A percentile compares a stretch with the other conserved stretches of the same genome.
These are phyloP conservation scores for Leptobrachium ailaonicum DNA, from an alignment of 2,113 vertebrate species.

Conservation along the genomic window DNA sequence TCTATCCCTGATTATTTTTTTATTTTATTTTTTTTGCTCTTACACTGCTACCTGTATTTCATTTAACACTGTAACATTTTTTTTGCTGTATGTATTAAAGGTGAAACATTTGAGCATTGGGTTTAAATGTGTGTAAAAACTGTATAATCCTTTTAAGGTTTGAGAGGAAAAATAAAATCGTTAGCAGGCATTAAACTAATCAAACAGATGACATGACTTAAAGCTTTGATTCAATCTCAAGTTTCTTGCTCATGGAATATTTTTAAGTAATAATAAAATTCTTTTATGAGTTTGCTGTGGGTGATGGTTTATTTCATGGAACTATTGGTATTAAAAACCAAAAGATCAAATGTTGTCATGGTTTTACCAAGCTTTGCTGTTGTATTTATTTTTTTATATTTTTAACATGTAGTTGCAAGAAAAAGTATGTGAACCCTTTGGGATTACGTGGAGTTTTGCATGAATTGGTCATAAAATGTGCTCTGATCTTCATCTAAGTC, in stretches of 20 bases:
- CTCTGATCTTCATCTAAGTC: too few relatives aligned
- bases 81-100: conserved; percentile 17
- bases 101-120: conserved; percentile 24
- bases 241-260: not conserved
- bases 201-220: conserved; percentile 7
- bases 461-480: too few relatives aligned
- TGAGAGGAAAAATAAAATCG: conserved; percentile 24
- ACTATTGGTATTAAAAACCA: not conserved
- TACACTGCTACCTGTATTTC: conserved; percentile 73
- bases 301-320: not conserved
- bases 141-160: not conserved
- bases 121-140: conserved; percentile 18
- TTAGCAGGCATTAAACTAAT: conserved; percentile 27
- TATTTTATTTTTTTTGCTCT: conserved; percentile 59
- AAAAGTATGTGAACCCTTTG: too few relatives aligned
- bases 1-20: conserved; percentile 44
- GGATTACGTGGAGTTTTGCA: too few relatives aligned
- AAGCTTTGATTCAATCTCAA: conserved; percentile 13
- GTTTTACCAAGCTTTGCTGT: too few relatives aligned
- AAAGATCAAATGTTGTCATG: not conserved
- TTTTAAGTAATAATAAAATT: conserved; percentile 41
- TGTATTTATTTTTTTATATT: too few relatives aligned
- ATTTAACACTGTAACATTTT: conserved; percentile 84
- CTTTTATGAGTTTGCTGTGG: not conserved
- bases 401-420: too few relatives aligned